Evolutionary conservation across 2,113 vertebrate species (phyloP).

Genomic region (Serilophus lunatus): DNA sequence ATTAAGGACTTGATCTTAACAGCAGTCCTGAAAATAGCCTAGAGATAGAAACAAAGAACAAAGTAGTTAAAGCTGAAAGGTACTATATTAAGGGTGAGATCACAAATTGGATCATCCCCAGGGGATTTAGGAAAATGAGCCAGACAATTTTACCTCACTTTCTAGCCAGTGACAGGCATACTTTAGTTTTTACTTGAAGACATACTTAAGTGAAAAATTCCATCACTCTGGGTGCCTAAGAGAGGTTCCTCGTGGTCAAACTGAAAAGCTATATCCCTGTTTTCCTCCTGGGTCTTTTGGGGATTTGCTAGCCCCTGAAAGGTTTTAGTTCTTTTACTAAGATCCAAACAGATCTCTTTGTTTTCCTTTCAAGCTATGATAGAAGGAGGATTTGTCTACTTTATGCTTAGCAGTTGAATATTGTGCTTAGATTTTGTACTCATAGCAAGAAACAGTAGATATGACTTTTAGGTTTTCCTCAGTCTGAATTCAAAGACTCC

Average conservation of each 20-base stretch:
- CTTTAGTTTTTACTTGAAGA: too few relatives aligned
- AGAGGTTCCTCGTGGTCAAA: not conserved
- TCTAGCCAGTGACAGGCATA: not conserved
- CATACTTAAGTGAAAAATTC: not conserved
- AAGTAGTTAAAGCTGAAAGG: not conserved
- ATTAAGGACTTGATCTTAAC: not conserved
- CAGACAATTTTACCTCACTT: not conserved
- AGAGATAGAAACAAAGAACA: not conserved
- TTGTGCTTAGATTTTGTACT: not conserved
- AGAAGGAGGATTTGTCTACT: not conserved
- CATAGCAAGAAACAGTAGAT: not conserved
- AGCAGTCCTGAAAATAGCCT: not conserved
- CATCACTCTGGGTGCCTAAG: not conserved
- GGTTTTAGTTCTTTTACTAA: not conserved
- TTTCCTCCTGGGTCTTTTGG: not conserved
- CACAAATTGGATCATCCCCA: not conserved
- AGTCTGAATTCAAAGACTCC: not conserved
- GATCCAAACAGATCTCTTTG: not conserved
- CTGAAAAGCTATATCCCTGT: not conserved
- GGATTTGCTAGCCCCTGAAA: not conserved
- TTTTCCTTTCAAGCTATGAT: not conserved
- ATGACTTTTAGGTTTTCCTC: not conserved
- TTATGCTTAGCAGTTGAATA: not conserved
- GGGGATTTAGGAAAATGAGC: not conserved
- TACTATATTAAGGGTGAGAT: not conserved